Evolutionary conservation across 2,797 vertebrate species (phyloP).

Genomic region (Rhynchotus rufescens): DNA sequence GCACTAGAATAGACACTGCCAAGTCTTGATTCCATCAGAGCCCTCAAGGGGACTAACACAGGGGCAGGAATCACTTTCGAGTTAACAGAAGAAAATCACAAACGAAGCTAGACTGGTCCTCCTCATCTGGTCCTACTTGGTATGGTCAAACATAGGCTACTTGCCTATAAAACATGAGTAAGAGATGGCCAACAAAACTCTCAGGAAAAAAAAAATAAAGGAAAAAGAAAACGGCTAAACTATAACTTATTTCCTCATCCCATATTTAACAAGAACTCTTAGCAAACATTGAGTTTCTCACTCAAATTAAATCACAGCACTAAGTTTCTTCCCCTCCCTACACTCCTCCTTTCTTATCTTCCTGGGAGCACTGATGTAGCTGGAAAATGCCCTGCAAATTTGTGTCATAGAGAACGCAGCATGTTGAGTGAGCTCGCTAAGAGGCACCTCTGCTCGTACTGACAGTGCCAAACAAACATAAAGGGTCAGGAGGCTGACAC

Average conservation of each 20-base stretch:
- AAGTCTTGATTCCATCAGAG: background rate
- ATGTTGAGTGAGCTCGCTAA: background rate
- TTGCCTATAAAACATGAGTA: background rate
- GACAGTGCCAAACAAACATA: slow-evolving; percentile 20
- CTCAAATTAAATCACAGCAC: background rate
- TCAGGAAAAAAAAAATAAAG: background rate
- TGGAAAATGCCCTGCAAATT: slow-evolving; percentile 9
- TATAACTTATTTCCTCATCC: background rate
- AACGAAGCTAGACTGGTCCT: background rate
- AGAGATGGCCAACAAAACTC: background rate
- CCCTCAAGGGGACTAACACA: background rate
- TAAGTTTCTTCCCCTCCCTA: background rate
- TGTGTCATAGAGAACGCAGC: background rate
- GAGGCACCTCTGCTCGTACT: slow-evolving; percentile 8
- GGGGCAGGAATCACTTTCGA: background rate
- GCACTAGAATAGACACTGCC: background rate
- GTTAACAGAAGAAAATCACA: background rate
- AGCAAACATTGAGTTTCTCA: background rate
- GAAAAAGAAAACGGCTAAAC: background rate
- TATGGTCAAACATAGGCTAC: background rate
- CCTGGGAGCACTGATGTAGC: background rate
- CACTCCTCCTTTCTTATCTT: background rate
- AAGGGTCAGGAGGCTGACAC: background rate
- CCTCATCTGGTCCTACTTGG: background rate
- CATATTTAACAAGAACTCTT: background rate